Conservation (phyloP, 2,888 invertebrate genomes). For the Nemotelus nigrinus region DNA sequence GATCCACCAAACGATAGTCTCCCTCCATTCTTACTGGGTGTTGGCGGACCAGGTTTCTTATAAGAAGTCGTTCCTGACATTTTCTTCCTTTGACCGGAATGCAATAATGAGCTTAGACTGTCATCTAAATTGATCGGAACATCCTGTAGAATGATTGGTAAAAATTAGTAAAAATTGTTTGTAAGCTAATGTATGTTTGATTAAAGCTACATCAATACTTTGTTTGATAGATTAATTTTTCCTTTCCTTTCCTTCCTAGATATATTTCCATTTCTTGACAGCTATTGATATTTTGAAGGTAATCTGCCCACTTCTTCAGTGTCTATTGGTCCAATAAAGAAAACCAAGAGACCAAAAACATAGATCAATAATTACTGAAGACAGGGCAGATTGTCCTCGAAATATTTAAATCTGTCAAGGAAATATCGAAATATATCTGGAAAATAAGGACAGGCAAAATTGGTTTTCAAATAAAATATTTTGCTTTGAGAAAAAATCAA, state of each 20-base stretch:
- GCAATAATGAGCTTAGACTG: constrained; percentile 64
- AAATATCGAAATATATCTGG: not conserved
- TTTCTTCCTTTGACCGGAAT: constrained; percentile 64
- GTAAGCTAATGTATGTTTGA: too few relatives aligned
- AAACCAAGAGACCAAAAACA: too few relatives aligned
- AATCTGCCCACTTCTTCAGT: too few relatives aligned
- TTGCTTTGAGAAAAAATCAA: too few relatives aligned
- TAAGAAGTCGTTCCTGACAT: constrained; percentile 76
- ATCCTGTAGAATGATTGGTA: constrained; percentile 54
- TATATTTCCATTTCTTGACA: too few relatives aligned
- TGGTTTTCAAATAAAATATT: not conserved
- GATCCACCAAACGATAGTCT: constrained; percentile 71
- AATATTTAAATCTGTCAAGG: not conserved
- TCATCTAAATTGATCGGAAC: constrained; percentile 58
- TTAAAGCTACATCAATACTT: too few relatives aligned
- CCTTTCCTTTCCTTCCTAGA: too few relatives aligned
- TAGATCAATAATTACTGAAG: too few relatives aligned
- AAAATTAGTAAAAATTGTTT: not conserved
- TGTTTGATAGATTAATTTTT: too few relatives aligned
- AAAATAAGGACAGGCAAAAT: not conserved
- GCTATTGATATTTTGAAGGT: too few relatives aligned
- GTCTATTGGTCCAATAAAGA: too few relatives aligned
- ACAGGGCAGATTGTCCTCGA: too few relatives aligned
- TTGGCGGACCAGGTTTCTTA: constrained; percentile 87
- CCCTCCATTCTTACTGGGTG: constrained; percentile 85